A percentile compares a stretch with the other conserved stretches of the same genome.
phyloP scores from a whole-genome alignment of 2,888 invertebrate genomes.

The Agrochola litura region DNA sequence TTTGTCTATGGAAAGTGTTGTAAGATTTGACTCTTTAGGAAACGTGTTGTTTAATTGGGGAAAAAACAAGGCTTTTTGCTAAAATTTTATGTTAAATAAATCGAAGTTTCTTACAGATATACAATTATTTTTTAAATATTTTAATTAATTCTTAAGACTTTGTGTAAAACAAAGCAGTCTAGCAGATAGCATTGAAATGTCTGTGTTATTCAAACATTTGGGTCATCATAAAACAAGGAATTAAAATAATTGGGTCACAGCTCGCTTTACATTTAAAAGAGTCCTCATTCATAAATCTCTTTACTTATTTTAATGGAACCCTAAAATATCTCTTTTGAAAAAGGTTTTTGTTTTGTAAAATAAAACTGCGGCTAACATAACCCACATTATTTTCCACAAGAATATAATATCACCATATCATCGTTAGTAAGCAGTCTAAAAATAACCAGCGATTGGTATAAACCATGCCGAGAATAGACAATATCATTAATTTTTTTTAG shows the following conservation, averaged over 20 bases:
- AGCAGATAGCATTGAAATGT: constrained; percentile 39
- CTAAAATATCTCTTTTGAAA: constrained; percentile 1
- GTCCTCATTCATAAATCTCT: constrained; percentile 21
- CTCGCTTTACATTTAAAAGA: constrained; percentile 30
- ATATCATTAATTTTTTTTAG: constrained; percentile 33
- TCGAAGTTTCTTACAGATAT: background rate
- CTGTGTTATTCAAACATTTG: constrained; percentile 29
- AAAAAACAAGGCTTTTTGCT: background rate
- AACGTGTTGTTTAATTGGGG: background rate
- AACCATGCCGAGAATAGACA: constrained; percentile 18
- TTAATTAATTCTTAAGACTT: constrained; percentile 3
- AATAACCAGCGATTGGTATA: background rate
- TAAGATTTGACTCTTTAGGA: background rate
- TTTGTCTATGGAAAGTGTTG: constrained; percentile 20
- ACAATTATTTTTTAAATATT: background rate
- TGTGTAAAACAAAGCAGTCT: constrained; percentile 14
- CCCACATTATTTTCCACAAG: background rate
- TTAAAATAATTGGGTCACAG: constrained; percentile 38
- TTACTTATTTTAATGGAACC: constrained; percentile 19
- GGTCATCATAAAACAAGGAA: constrained; percentile 35
- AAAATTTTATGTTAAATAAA: background rate
- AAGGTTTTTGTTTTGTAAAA: background rate
- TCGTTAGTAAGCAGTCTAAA: constrained; percentile 19
- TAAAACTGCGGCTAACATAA: background rate
- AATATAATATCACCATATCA: background rate